These are phyloP conservation scores for Cyrtorhinus lividipennis DNA, from an alignment of 1,140 invertebrate genomes.

Conservation along the genomic window DNA sequence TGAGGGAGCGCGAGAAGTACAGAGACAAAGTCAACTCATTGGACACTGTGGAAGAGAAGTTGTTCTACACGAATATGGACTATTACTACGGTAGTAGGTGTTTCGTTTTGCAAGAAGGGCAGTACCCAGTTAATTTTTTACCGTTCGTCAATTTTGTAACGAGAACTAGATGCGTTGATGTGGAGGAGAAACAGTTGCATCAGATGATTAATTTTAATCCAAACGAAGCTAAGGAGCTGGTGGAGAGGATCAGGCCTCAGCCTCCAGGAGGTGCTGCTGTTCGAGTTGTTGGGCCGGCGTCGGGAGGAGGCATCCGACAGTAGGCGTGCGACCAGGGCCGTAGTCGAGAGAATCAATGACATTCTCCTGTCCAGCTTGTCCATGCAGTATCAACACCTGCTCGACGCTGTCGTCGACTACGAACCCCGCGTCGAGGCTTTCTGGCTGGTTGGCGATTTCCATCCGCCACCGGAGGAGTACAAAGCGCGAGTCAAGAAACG, in stretches of 20 bases:
- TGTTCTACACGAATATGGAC: slow-evolving; percentile 63
- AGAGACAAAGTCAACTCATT: slow-evolving; percentile 37
- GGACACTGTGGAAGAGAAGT: slow-evolving; percentile 64
- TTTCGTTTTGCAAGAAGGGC: slow-evolving; percentile 41
- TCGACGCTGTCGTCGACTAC: slow-evolving; percentile 49
- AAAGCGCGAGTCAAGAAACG: slow-evolving; percentile 22
- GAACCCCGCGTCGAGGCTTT: slow-evolving; percentile 62
- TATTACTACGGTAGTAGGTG: slow-evolving; percentile 60
- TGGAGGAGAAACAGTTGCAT: slow-evolving; percentile 34
- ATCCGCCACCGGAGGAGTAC: slow-evolving; percentile 32
- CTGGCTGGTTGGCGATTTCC: slow-evolving; percentile 57
- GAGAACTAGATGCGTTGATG: slow-evolving; percentile 43
- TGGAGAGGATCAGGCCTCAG: slow-evolving; percentile 36
- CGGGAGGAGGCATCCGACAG: slow-evolving; percentile 31
- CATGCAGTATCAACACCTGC: slow-evolving; percentile 40
- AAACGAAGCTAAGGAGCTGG: slow-evolving; percentile 31
- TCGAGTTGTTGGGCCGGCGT: slow-evolving; percentile 34
- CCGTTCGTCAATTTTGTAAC: slow-evolving; percentile 53
- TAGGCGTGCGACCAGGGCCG: slow-evolving; percentile 30
- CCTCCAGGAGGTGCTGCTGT: slow-evolving; percentile 41
- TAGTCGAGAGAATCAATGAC: slow-evolving; percentile 53
- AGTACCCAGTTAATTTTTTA: slow-evolving; percentile 48
- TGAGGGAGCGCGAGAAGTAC: slow-evolving; percentile 15
- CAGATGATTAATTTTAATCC: slow-evolving; percentile 6
- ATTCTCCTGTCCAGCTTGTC: slow-evolving; percentile 41